Percentiles rank a stretch among this genome's conserved stretches.
These are phyloP conservation scores for Villa cingulata DNA, from an alignment of 2,888 invertebrate species.

Conservation along the genomic window DNA sequence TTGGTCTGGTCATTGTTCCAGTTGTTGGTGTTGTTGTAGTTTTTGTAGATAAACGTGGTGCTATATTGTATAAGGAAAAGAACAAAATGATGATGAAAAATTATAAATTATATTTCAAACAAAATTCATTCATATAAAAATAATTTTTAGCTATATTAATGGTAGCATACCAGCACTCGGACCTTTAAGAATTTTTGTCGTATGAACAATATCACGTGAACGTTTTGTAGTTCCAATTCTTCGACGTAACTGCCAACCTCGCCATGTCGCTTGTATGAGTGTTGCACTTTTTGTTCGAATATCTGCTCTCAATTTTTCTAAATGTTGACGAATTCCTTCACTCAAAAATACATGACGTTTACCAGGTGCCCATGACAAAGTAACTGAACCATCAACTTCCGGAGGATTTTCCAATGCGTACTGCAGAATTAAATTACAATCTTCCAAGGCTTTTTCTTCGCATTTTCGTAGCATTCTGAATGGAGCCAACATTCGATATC, in stretches of 20 bases:
- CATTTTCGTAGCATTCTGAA: conserved; percentile 51
- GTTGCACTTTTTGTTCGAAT: conserved; percentile 68
- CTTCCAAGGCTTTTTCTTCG: conserved; percentile 61
- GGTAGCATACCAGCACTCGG: conserved; percentile 26
- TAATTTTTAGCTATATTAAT: not conserved
- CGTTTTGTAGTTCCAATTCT: conserved; percentile 45
- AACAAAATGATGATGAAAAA: not conserved
- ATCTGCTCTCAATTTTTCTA: conserved; percentile 68
- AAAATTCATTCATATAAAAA: not conserved
- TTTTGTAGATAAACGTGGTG: conserved; percentile 31
- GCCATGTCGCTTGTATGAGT: conserved; percentile 74
- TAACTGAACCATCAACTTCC: conserved; percentile 42
- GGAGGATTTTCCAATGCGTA: conserved; percentile 52
- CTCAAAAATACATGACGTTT: conserved; percentile 88
- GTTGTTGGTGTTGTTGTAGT: conserved; percentile 24
- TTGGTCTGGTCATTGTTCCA: conserved; percentile 50
- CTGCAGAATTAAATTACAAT: conserved; percentile 61
- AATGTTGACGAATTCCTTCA: conserved; percentile 80
- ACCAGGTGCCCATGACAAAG: conserved; percentile 79
- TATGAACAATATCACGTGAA: conserved; percentile 18
- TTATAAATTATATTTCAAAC: not conserved
- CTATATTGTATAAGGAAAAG: conserved; percentile 15
- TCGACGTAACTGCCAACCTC: conserved; percentile 59
- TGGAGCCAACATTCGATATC: conserved; percentile 76
- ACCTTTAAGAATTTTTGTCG: conserved; percentile 21